A percentile compares a stretch with the other conserved stretches of the same genome.
These are phyloP conservation scores for Lophius piscatorius DNA, from an alignment of 2,113 vertebrate species.

Conservation along the genomic window DNA sequence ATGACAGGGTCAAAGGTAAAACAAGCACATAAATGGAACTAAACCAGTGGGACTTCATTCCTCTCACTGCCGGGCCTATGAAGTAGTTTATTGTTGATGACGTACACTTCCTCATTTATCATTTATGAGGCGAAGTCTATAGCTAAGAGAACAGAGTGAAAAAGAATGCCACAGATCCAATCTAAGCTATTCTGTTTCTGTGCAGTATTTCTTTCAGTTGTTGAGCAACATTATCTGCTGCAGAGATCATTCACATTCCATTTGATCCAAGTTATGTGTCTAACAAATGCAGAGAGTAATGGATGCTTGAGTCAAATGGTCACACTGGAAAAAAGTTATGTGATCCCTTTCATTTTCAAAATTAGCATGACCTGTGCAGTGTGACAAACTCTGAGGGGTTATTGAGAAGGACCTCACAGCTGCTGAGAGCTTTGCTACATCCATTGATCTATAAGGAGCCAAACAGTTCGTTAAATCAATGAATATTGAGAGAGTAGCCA, in stretches of 20 bases:
- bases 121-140: slow-evolving; percentile 16
- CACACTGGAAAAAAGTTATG: no score
- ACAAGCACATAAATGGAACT: slow-evolving; percentile 23
- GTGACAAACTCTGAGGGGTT: no score
- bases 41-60: slow-evolving; percentile 72
- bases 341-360: no score
- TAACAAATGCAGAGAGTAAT: no score
- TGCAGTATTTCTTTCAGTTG: slow-evolving; percentile 11
- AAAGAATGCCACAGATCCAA: background rate
- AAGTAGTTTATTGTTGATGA: slow-evolving; percentile 20
- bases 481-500: slow-evolving; percentile 20
- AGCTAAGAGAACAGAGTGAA: slow-evolving; percentile 6
- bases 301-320: no score
- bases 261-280: no score
- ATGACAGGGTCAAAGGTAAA: slow-evolving; percentile 11
- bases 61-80: slow-evolving; percentile 16
- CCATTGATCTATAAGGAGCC: no score
- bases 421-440: no score
- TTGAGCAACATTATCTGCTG: slow-evolving; percentile 18
- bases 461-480: no score
- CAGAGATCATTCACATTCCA: slow-evolving; percentile 29
- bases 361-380: no score
- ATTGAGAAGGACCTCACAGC: no score
- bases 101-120: slow-evolving; percentile 18
- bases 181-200: background rate